Conservation (phyloP, 1,140 invertebrate species). For the Drosophila sulfurigaster region DNA sequence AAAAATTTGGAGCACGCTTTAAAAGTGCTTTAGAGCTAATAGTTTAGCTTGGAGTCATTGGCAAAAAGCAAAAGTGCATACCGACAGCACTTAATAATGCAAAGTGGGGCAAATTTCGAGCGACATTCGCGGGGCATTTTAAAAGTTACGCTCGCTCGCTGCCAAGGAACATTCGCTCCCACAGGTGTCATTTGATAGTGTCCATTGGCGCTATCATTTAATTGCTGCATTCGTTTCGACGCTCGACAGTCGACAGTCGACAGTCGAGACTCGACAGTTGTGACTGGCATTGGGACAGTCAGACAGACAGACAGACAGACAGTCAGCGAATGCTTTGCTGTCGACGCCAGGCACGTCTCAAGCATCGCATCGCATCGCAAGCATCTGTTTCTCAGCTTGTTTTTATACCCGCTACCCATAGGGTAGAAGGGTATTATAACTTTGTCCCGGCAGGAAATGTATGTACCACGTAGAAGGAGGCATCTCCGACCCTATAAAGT, state of each 20-base stretch:
- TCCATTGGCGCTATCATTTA: constrained; percentile 26
- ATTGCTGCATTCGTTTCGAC: constrained; percentile 37
- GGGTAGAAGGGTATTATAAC: too few species aligned
- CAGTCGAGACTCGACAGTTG: background rate
- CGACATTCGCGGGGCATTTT: background rate
- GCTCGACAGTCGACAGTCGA: too few species aligned
- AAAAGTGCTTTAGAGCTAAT: too few species aligned
- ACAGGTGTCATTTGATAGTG: constrained; percentile 46
- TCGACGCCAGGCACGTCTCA: constrained; percentile 27
- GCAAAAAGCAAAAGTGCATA: too few species aligned
- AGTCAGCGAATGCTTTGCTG: background rate
- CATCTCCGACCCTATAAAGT: too few species aligned
- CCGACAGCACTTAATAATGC: background rate
- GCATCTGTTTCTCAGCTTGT: background rate
- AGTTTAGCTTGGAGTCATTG: too few species aligned
- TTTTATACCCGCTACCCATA: too few species aligned
- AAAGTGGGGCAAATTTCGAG: constrained; percentile 1
- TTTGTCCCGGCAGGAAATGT: too few species aligned
- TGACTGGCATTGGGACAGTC: constrained; percentile 1
- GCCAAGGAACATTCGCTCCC: constrained; percentile 8
- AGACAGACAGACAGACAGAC: too few species aligned
- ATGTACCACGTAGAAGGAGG: too few species aligned
- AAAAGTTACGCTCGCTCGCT: background rate
- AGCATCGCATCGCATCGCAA: constrained; percentile 4
- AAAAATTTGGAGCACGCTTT: too few species aligned